These are phyloP conservation scores for Palythoa grandiflora DNA, from an alignment of 92 coral and sea anemone species.

Conservation along the genomic window DNA sequence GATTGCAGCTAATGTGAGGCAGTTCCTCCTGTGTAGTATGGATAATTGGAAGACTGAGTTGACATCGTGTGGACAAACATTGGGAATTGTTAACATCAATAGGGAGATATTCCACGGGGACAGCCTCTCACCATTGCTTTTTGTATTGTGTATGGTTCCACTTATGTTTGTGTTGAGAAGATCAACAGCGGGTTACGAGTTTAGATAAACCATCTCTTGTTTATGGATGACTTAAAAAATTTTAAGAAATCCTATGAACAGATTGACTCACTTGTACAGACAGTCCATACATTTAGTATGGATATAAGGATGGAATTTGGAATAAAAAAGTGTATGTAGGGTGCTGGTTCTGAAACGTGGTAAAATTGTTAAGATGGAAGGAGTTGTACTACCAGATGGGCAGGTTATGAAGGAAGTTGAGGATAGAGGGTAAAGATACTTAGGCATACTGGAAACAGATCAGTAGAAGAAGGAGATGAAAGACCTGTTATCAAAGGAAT, in stretches of 20 bases:
- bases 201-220: slow-evolving; percentile 40
- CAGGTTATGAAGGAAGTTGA: neutral
- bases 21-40: slow-evolving; percentile 6
- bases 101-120: slow-evolving; percentile 57
- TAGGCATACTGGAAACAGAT: no score
- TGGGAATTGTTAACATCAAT: slow-evolving; percentile 41
- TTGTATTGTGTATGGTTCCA: slow-evolving; percentile 31
- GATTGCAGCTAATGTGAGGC: neutral
- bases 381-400: no score
- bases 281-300: neutral
- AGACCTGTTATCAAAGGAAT: neutral
- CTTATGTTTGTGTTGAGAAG: slow-evolving; percentile 19
- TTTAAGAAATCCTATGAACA: slow-evolving; percentile 18
- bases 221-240: slow-evolving; percentile 47
- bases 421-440: slow-evolving; percentile 2
- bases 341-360: slow-evolving; percentile 38
- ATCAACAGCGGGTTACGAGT: slow-evolving; percentile 8
- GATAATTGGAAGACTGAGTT: slow-evolving; percentile 28
- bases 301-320: neutral
- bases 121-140: slow-evolving; percentile 43
- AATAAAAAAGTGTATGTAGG: slow-evolving; percentile 31
- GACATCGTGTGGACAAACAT: neutral
- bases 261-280: slow-evolving; percentile 20
- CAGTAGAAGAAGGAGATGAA: no score
- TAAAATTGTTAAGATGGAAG: no score